Percentiles rank a stretch among this genome's conserved stretches.
phyloP scores from a whole-genome alignment of 2,797 vertebrate species.

The Gymnoscopelus braueri region DNA sequence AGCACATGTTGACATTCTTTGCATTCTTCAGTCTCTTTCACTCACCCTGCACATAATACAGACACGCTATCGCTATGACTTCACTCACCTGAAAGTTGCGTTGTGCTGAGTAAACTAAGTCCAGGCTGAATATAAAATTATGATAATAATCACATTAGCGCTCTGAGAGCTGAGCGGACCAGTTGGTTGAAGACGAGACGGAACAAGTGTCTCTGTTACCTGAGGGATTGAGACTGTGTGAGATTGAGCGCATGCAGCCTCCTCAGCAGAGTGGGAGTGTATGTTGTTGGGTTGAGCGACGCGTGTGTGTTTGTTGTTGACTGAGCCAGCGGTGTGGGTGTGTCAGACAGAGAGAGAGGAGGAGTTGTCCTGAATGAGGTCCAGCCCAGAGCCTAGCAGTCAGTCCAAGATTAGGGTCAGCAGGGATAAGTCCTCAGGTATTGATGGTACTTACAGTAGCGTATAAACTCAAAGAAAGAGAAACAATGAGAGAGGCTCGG shows the following conservation, averaged over 20 bases:
- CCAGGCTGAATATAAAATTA: constrained; percentile 7
- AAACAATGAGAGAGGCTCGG: neutral
- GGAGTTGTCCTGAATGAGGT: constrained; percentile 22
- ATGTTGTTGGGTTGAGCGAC: neutral
- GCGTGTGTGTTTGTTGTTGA: constrained; percentile 23
- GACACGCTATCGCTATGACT: constrained; percentile 8
- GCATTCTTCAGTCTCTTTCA: constrained; percentile 14
- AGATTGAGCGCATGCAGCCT: neutral
- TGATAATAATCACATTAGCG: neutral
- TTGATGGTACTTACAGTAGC: constrained; percentile 23
- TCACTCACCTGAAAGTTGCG: constrained; percentile 54
- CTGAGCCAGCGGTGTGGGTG: neutral
- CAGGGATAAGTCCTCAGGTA: constrained; percentile 41
- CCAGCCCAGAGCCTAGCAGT: constrained; percentile 30
- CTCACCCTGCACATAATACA: neutral
- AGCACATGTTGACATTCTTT: constrained; percentile 1
- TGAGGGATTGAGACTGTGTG: neutral
- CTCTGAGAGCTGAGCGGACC: constrained; percentile 10
- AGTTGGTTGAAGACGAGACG: constrained; percentile 17
- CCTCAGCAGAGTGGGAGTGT: constrained; percentile 1
- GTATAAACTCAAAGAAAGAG: neutral
- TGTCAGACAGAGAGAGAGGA: constrained; percentile 19
- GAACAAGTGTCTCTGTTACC: constrained; percentile 12
- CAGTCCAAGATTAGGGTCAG: constrained; percentile 42
- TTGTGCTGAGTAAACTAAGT: constrained; percentile 7